Percentiles rank a stretch among this genome's conserved stretches.
These are phyloP conservation scores for Sebastes iracundus DNA, from an alignment of 2,797 vertebrate genomes.

Conservation along the genomic window DNA sequence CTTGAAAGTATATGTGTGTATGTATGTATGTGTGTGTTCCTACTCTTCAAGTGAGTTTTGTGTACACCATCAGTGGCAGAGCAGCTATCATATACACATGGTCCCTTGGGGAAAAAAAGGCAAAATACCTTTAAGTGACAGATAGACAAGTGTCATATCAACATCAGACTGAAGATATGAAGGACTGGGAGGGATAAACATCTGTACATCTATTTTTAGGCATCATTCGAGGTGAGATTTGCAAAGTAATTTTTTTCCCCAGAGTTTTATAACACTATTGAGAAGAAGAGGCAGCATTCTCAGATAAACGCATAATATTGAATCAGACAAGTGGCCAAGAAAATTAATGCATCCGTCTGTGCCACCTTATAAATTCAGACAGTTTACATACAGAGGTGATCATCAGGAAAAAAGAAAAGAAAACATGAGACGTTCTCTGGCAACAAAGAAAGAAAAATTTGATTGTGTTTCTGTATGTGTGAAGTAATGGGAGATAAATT, in stretches of 20 bases:
- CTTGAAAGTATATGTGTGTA: neutral
- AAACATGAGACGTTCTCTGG: slow-evolving; percentile 13
- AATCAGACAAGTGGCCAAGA: slow-evolving; percentile 35
- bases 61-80: neutral
- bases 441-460: slow-evolving; percentile 58
- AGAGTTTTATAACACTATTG: neutral
- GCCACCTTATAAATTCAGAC: slow-evolving; percentile 48
- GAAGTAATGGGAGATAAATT: slow-evolving; percentile 79
- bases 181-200: slow-evolving; percentile 3
- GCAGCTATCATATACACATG: slow-evolving; percentile 3
- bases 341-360: slow-evolving; percentile 50
- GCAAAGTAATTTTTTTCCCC: neutral
- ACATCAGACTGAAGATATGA: neutral
- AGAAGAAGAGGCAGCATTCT: slow-evolving; percentile 20
- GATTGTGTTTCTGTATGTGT: slow-evolving; percentile 63
- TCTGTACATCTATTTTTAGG: slow-evolving; percentile 34
- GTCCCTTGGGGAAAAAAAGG: neutral
- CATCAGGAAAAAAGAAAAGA: slow-evolving; percentile 28
- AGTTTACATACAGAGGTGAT: slow-evolving; percentile 52
- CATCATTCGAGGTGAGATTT: slow-evolving; percentile 13
- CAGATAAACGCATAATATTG: slow-evolving; percentile 25
- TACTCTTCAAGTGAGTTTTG: neutral
- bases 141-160: slow-evolving; percentile 22
- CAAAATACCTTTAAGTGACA: slow-evolving; percentile 9
- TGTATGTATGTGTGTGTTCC: neutral